These are phyloP conservation scores for Delphinapterus leucas DNA, from an alignment of 2,113 vertebrate genomes.

Conservation along the genomic window DNA sequence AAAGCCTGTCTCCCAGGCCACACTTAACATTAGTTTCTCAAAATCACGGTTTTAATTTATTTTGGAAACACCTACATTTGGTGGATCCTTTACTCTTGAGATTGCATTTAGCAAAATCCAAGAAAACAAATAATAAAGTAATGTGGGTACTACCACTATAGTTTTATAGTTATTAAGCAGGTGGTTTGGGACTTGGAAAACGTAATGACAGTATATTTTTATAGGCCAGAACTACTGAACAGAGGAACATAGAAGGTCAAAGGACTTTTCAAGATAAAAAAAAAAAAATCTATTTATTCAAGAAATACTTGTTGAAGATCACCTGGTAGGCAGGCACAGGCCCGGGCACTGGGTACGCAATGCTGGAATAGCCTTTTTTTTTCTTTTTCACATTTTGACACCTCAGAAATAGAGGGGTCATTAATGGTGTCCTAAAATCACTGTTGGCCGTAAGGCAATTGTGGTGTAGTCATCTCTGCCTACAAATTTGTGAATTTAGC, in stretches of 20 bases:
- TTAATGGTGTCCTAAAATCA: not conserved
- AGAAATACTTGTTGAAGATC: not conserved
- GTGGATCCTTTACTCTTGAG: not conserved
- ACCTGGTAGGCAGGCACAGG: not conserved
- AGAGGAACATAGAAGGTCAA: not conserved
- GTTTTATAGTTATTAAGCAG: not conserved
- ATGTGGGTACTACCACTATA: not conserved
- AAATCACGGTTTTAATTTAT: not conserved
- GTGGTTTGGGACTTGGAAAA: not conserved
- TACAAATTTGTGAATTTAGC: not conserved
- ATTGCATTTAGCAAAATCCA: conserved; percentile 10
- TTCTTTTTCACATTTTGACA: not conserved
- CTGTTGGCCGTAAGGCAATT: not conserved
- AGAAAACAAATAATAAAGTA: not conserved
- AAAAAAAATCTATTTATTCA: not conserved
- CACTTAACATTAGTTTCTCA: not conserved
- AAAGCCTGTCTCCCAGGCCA: not conserved
- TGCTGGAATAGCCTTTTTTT: not conserved
- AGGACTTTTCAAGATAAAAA: not conserved
- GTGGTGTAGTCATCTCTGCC: not conserved
- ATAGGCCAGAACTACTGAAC: not conserved
- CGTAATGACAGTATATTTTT: not conserved
- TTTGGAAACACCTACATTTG: not conserved
- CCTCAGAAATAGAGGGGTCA: not conserved
- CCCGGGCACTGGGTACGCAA: not conserved